These are phyloP conservation scores for Labrus mixtus DNA, from an alignment of 2,113 vertebrate species.

Conservation along the genomic window DNA sequence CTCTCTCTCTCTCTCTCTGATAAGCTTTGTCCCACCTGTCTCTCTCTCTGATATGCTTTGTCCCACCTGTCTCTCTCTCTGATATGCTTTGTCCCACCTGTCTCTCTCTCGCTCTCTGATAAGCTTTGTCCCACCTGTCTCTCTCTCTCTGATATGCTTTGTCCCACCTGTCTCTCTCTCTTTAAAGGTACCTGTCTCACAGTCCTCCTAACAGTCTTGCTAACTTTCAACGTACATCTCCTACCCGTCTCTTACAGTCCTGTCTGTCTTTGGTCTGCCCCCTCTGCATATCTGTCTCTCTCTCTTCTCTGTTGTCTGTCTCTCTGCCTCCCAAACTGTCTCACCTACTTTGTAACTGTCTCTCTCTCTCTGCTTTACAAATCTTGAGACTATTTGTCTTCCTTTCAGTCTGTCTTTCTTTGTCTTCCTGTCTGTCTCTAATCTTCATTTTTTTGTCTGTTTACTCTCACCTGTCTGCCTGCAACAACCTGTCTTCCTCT, in stretches of 20 bases:
- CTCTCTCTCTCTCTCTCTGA: no score
- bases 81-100: no score
- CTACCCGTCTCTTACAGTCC: neutral
- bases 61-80: neutral
- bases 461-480: neutral
- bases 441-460: neutral
- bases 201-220: no score
- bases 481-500: no score
- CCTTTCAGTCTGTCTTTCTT: neutral
- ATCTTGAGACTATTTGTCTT: neutral
- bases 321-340: neutral
- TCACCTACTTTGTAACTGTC: neutral
- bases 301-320: neutral
- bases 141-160: neutral
- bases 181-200: neutral
- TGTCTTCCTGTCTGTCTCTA: slow-evolving; percentile 3
- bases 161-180: neutral
- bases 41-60: neutral
- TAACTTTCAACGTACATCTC: no score
- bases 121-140: no score
- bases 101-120: no score
- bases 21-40: no score
- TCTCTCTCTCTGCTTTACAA: neutral
- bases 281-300: neutral
- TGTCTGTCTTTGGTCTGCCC: neutral